Conservation (phyloP, 2,113 vertebrate species). For the Cervus canadensis region DNA sequence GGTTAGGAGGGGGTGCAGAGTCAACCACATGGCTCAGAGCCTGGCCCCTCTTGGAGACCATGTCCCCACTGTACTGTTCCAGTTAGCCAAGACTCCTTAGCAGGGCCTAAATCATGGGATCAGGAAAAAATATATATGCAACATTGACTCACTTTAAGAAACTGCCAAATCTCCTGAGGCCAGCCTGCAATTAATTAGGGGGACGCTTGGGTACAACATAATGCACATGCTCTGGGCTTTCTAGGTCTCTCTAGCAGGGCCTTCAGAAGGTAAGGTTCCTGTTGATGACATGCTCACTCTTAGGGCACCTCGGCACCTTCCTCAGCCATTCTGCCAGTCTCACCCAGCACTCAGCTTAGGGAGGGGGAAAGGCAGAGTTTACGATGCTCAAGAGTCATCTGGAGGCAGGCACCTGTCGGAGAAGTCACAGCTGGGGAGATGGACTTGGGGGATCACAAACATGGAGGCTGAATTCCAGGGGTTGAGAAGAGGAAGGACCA, state of each 20-base stretch:
- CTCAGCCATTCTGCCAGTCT: background rate
- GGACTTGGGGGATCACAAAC: background rate
- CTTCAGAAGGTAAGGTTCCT: background rate
- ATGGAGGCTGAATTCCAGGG: background rate
- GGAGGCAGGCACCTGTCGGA: background rate
- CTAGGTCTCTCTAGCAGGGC: background rate
- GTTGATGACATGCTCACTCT: background rate
- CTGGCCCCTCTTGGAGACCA: background rate
- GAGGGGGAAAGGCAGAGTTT: background rate
- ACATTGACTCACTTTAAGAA: background rate
- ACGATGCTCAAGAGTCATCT: background rate
- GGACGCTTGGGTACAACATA: background rate
- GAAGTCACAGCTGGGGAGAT: background rate
- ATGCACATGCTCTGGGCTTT: background rate
- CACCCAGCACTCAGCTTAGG: background rate
- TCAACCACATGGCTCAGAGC: background rate
- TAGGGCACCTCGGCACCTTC: background rate
- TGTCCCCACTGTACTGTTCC: background rate
- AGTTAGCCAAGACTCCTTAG: background rate
- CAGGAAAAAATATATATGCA: background rate
- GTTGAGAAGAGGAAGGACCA: background rate
- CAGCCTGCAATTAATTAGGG: background rate
- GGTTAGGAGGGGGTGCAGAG: background rate
- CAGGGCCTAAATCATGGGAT: background rate
- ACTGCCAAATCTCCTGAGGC: background rate